These are phyloP conservation scores for Characodon lateralis DNA, from an alignment of 2,797 vertebrate genomes.

Conservation along the genomic window DNA sequence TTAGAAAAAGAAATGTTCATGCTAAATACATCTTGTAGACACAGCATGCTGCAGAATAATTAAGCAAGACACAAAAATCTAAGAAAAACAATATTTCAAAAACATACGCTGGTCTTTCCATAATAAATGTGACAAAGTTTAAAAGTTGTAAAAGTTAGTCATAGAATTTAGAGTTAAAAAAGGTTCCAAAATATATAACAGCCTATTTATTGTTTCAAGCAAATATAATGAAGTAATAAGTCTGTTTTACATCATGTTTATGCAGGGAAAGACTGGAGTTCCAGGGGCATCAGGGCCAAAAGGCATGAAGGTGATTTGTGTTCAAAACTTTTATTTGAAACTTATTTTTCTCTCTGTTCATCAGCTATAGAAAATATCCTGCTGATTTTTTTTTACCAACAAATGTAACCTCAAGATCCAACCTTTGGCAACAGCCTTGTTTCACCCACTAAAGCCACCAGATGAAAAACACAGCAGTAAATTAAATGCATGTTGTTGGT, in stretches of 20 bases:
- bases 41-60: not conserved
- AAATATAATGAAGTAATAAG: not conserved
- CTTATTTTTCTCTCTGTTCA: not conserved
- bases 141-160: not conserved
- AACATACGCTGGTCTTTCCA: not conserved
- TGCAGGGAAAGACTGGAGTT: conserved; percentile 72
- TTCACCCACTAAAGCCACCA: no score
- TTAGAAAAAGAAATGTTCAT: not conserved
- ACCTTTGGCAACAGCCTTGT: not conserved
- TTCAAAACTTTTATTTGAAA: not conserved
- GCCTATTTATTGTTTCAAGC: not conserved
- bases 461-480: not conserved
- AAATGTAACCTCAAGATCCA: not conserved
- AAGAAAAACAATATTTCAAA: not conserved
- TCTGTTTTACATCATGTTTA: conserved; percentile 11
- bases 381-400: not conserved
- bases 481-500: not conserved
- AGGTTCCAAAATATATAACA: not conserved
- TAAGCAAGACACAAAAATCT: not conserved
- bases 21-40: not conserved
- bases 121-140: not conserved
- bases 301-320: conserved; percentile 74
- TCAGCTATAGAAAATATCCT: not conserved
- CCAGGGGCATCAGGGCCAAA: conserved; percentile 69
- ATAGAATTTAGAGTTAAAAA: not conserved